A percentile compares a stretch with the other conserved stretches of the same genome.
These are phyloP conservation scores for Pseudanteris insignis DNA, from an alignment of 2,888 invertebrate species.

Conservation along the genomic window DNA sequence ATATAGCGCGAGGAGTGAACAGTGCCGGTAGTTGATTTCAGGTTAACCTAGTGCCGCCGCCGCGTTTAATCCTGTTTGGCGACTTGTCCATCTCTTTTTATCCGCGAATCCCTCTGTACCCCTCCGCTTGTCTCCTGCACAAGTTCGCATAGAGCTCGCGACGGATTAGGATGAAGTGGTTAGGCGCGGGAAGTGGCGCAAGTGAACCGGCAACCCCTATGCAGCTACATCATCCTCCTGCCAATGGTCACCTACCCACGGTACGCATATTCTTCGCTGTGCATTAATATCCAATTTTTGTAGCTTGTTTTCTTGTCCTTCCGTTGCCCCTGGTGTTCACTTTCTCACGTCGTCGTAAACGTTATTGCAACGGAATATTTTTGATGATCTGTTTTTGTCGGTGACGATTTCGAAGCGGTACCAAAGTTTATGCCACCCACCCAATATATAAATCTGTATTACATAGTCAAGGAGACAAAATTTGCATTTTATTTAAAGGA, in stretches of 20 bases:
- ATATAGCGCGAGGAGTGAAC: constrained; percentile 8
- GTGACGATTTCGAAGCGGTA: too few relatives aligned
- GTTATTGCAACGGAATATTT: too few relatives aligned
- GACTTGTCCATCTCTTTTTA: constrained; percentile 26
- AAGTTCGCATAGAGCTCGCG: constrained; percentile 17
- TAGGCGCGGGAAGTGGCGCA: constrained; percentile 72
- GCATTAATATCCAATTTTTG: not conserved
- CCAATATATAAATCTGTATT: too few relatives aligned
- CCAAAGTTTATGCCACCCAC: too few relatives aligned
- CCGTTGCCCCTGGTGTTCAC: too few relatives aligned
- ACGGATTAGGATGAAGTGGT: constrained; percentile 63
- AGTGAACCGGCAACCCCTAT: constrained; percentile 71
- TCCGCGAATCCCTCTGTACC: constrained; percentile 7
- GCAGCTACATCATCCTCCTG: constrained; percentile 65
- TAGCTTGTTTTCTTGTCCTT: not conserved
- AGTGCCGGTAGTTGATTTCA: constrained; percentile 11
- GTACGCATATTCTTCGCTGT: constrained; percentile 49
- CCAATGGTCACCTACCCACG: constrained; percentile 64
- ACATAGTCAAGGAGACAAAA: too few relatives aligned
- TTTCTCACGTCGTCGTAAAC: too few relatives aligned
- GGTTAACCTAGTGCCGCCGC: constrained; percentile 24
- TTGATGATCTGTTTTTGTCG: too few relatives aligned
- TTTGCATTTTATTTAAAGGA: too few relatives aligned
- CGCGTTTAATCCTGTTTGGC: constrained; percentile 30
- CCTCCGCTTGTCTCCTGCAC: not conserved